phyloP scores from a whole-genome alignment of 2,888 invertebrate species.

The Syrista parreyssii region DNA sequence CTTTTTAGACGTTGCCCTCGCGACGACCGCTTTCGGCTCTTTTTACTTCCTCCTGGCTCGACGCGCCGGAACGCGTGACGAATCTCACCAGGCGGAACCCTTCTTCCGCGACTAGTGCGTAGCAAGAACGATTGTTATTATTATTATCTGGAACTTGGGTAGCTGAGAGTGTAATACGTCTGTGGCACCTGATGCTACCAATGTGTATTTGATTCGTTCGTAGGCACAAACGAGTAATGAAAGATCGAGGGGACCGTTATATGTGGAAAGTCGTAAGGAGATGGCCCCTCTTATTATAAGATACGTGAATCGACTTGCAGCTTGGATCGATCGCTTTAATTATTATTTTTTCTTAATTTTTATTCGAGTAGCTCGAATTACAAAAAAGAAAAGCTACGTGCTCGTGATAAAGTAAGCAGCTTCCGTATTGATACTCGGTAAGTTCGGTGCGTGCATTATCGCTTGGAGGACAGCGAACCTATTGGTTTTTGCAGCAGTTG shows the following conservation, averaged over 20 bases:
- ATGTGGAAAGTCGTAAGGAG: neutral
- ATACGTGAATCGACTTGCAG: neutral
- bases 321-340: neutral
- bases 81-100: neutral
- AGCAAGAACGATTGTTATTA: neutral
- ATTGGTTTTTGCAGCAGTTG: neutral
- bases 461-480: slow-evolving; percentile 16
- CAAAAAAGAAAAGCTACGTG: neutral
- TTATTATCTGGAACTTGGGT: neutral
- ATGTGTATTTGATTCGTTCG: neutral
- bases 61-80: slow-evolving; percentile 5
- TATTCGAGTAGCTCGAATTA: neutral
- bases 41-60: neutral
- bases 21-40: neutral
- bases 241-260: neutral
- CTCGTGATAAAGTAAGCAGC: slow-evolving; percentile 3
- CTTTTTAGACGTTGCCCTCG: neutral
- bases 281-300: neutral
- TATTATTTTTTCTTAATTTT: neutral
- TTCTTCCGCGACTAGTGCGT: neutral
- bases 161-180: neutral
- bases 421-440: slow-evolving; percentile 17
- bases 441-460: slow-evolving; percentile 9
- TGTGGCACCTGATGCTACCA: neutral
- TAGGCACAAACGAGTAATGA: neutral